A percentile compares a stretch with the other conserved stretches of the same genome.
These are phyloP conservation scores for Jordanella pulchra DNA, from an alignment of 2,797 vertebrate genomes.

Conservation along the genomic window DNA sequence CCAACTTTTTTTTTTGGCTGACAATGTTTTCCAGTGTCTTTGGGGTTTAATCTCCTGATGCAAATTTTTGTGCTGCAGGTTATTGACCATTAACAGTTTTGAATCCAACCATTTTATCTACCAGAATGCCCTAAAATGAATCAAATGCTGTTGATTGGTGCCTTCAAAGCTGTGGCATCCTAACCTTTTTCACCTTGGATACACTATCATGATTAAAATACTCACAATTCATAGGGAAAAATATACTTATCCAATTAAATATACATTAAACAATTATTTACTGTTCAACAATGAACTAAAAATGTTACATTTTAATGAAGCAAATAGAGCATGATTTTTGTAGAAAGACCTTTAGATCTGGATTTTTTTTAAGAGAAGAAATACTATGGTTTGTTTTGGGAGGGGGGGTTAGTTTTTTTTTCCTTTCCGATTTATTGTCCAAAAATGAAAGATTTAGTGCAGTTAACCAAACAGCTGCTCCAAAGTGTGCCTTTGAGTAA, in stretches of 20 bases:
- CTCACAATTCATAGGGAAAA: too few relatives aligned
- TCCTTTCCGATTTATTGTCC: too few relatives aligned
- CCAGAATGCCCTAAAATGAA: neutral
- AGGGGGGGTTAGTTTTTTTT: too few relatives aligned
- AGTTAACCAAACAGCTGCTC: neutral
- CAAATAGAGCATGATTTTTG: neutral
- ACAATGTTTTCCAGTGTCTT: too few relatives aligned
- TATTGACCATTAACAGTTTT: neutral
- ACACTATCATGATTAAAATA: neutral
- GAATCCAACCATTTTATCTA: neutral
- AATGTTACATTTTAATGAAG: neutral
- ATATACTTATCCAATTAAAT: neutral
- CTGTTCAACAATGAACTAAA: neutral
- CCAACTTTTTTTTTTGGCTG: neutral
- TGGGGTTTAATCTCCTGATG: too few relatives aligned
- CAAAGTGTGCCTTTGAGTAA: neutral
- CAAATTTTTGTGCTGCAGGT: neutral
- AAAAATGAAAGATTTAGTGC: too few relatives aligned
- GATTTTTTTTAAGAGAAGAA: too few relatives aligned
- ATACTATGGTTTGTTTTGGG: too few relatives aligned
- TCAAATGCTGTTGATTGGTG: neutral
- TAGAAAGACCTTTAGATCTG: too few relatives aligned
- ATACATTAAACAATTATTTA: neutral
- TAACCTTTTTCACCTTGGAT: neutral
- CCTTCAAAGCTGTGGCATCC: neutral